Base-by-base conservation (phyloP, 2,797 vertebrate species). In the Coregonus sp. region DNA sequence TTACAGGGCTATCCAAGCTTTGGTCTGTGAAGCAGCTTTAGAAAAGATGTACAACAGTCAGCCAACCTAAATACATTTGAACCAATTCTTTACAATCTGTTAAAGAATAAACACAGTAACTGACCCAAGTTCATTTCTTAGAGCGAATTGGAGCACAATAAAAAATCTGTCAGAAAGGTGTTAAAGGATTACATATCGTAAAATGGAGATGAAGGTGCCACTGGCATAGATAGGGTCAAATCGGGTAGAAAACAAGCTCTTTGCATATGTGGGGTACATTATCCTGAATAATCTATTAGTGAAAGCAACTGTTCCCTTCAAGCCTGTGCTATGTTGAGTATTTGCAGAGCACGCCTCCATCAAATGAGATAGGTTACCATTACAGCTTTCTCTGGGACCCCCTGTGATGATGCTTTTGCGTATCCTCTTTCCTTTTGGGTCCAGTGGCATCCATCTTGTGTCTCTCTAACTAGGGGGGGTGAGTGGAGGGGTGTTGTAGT, bases 161-260 rank as follows among this genome's bases (percentile, higher is more conserved):
- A 87, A 81, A 90, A 87, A 86, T 90, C 89, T 92, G 84, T 68
- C 80, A 82, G 76, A 86, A 86, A 91, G 85, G 86, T 89, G 90
- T 91, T 93, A 92, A 85, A 75, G 88, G 91, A 92, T 93, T 92
- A 93, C 40, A 47, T 35, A 35, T 67, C 15, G 35, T 91, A 91
- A 93, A 84, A 90, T 79, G 76, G 80, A 90, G 87, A 91, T 92
- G 84, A 89, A 76, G 76, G 52, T 40, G 74, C 47, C 69, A 81
- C 59, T 68, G 12, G 29, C 15, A 35, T 56, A 89, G 84, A 85
- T 84, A 77, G 78, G 78, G 52, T 78, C 61, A 88, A 84, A 84
- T 84, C 74, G 78, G 79, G 52, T 78, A 84, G 76, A 85, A 85
- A 47, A 86, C 82, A 82, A 87, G 82, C 31, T 37, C 40, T 47